Evolutionary conservation across 2,113 vertebrate species (phyloP).

Genomic region (Serilophus lunatus): DNA sequence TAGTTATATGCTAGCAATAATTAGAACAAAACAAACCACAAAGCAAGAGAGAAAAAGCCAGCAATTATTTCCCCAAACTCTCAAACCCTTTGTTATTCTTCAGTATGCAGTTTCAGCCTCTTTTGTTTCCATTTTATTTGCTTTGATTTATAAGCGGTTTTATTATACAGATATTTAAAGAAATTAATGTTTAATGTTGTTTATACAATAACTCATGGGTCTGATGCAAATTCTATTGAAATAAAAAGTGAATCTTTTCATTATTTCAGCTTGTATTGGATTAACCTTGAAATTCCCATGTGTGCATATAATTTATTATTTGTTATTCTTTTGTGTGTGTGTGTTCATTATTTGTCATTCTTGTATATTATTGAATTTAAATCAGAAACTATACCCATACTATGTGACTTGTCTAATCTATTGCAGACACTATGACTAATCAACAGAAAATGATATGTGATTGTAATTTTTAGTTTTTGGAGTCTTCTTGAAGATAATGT

Average conservation of each 20-base stretch:
- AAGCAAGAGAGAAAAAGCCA: fast-evolving
- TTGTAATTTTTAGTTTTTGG: not conserved
- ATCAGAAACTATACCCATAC: not conserved
- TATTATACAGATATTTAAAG: not conserved
- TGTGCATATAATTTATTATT: not conserved
- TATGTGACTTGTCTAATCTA: not conserved
- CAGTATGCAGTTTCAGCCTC: not conserved
- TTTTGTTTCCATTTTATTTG: conserved; percentile 2
- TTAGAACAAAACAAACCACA: not conserved
- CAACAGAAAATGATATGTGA: not conserved
- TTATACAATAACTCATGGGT: not conserved
- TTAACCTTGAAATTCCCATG: not conserved
- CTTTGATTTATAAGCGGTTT: not conserved
- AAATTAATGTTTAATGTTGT: conserved; percentile 41
- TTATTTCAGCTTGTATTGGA: not conserved
- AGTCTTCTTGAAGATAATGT: not conserved
- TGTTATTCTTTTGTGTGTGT: not conserved
- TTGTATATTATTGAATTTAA: not conserved
- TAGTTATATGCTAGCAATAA: not conserved
- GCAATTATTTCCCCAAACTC: not conserved
- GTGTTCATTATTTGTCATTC: not conserved
- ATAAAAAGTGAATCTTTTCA: not conserved
- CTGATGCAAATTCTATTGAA: conserved; percentile 10
- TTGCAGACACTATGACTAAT: not conserved
- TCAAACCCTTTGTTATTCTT: not conserved